Evolutionary conservation across 2,888 invertebrate genomes (phyloP), one percentile per base, ranked within the genome.

Genomic region (Drosophila rubida): DNA sequence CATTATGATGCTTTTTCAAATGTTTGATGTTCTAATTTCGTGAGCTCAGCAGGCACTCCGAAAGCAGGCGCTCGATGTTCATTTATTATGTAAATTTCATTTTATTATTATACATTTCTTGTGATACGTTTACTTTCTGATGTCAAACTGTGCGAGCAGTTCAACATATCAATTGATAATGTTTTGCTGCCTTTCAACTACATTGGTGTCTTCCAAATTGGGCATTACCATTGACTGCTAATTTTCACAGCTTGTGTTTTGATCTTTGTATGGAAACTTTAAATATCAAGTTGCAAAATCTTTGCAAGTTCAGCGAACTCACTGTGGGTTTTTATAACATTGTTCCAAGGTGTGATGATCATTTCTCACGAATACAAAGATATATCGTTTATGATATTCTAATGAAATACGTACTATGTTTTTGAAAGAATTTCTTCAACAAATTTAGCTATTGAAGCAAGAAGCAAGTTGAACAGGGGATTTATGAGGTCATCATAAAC

Each of bases 21-120:
- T 69, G 59, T 78, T 78, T 78, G 69, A 69, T 78, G 75, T 69
- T 75, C 77, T 69, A 72, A 73, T 69, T 65, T 66, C 50, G 53
- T 65, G 65, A 66, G 62, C 61, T 59, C 78, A 70, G 70, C 63
- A 55, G 61, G 59, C 60, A 8, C 44, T 5, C 7, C 32, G 25
- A 35, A 59, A 19, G n/a, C n/a, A n/a, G 23, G 5, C 37, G 37
- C n/a, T 53, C 30, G 8, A 41, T 41, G 13, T 67, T 71, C 53
- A 67, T 75, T 71, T 67, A 67, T 58, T 67, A 61, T 77, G 69
- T 42, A 71, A 54, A 77, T 79, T 76, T 64, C n/a, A n/a, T 44
- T 30, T 14, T 35, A 37, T 46, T 50, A 13, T 25, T 14, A 25
- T 54, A 49, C 35, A 6, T 7, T 25, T 7, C 55, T 48, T 51